Conservation (phyloP, 1,140 invertebrate genomes). For the Amyelois transitella region DNA sequence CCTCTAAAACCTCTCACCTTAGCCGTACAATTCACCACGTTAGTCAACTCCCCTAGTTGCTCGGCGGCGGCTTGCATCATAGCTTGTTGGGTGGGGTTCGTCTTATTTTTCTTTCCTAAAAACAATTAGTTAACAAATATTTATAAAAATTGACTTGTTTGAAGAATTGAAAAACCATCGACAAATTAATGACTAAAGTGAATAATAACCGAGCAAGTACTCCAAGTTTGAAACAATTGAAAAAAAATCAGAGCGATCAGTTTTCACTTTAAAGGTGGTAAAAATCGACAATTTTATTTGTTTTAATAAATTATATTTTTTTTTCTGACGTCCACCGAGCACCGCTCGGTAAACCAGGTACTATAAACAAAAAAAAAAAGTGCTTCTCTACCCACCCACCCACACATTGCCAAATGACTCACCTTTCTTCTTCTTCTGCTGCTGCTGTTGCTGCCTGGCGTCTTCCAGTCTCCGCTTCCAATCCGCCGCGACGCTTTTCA, state of each 20-base stretch:
- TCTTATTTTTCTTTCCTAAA: conserved; percentile 54
- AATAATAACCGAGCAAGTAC: background rate
- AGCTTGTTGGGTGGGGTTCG: conserved; percentile 43
- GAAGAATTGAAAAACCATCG: background rate
- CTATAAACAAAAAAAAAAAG: background rate
- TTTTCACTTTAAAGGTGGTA: no score
- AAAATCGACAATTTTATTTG: background rate
- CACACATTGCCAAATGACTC: background rate
- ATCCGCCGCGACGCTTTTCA: conserved; percentile 18
- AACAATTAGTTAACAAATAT: conserved; percentile 1
- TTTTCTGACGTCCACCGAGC: no score
- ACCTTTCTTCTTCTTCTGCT: conserved; percentile 25
- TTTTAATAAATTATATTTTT: no score
- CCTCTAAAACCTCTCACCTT: no score
- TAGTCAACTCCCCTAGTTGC: conserved; percentile 37
- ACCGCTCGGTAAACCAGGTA: no score
- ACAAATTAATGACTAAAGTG: background rate
- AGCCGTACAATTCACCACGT: conserved; percentile 33
- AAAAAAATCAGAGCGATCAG: no score
- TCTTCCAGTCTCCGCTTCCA: conserved; percentile 7
- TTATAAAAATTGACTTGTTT: no score
- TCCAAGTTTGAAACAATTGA: background rate
- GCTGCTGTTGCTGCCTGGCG: conserved; percentile 11
- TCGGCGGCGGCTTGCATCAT: conserved; percentile 41
- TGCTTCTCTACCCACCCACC: background rate